Percentiles rank a stretch among this genome's conserved stretches.
These are phyloP conservation scores for Hormiphora californensis DNA, from an alignment of 37 sponge, comb jelly and placozoan genomes.

Conservation along the genomic window DNA sequence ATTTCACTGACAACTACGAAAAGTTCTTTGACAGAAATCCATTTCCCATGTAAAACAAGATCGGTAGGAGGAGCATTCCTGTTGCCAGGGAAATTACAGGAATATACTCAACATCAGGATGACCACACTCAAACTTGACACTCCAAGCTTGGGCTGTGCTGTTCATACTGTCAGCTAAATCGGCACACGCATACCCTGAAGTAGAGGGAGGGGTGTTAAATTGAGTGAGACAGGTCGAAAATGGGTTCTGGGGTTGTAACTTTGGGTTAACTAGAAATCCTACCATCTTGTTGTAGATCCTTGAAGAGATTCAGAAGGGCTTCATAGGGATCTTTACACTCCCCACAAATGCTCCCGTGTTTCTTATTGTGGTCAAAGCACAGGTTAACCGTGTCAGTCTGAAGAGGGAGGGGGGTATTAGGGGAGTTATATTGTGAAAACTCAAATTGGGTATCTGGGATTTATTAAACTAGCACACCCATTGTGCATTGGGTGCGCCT, in stretches of 20 bases:
- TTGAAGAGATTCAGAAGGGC: background rate
- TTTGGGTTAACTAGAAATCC: background rate
- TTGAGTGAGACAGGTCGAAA: background rate
- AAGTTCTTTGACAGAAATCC: background rate
- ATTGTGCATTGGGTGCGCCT: too few species aligned
- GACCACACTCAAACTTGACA: conserved; percentile 22
- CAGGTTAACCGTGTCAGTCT: background rate
- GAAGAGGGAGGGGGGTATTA: background rate
- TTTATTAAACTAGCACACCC: too few species aligned
- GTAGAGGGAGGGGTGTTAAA: background rate
- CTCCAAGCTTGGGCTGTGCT: conserved; percentile 49
- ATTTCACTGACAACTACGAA: background rate
- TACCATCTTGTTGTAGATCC: background rate
- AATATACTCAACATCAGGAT: conserved; percentile 16
- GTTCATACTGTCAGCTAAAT: conserved; percentile 36
- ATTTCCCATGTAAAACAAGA: background rate
- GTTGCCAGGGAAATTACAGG: conserved; percentile 12
- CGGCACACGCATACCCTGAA: conserved; percentile 33
- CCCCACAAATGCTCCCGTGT: background rate
- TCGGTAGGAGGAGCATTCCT: background rate
- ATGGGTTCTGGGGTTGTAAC: background rate
- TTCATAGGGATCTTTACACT: background rate
- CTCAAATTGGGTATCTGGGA: too few species aligned
- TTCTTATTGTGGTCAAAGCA: background rate
- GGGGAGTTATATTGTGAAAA: background rate